Evolutionary conservation across 1,140 invertebrate genomes (phyloP), one percentile per base, ranked within the genome.

Genomic region (Drosophila serrata): DNA sequence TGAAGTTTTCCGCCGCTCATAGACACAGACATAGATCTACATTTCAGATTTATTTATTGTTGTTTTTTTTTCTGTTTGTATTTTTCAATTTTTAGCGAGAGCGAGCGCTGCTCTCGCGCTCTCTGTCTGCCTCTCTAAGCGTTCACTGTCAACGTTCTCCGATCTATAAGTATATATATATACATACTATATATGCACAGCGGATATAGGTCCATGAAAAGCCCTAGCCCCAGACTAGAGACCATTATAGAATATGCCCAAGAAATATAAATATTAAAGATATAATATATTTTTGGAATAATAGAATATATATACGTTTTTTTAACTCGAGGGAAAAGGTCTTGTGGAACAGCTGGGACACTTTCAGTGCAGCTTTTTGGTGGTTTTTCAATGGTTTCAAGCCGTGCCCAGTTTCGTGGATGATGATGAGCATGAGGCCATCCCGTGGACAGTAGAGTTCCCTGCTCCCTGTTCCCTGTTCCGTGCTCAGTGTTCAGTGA

Each of bases 1-100:
- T 91, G 77, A 91, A 91, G 87, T 91, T 82, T 84, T 65, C 64
- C 31, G 19, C 51, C 33, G 49, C 49, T 46, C 63, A 31, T 40
- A 40, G 62, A 42, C 37, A 65, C 64, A 68, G 58, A 37, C 40
- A 68, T 49, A 68, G 61, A 65, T 45, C 61, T 58, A 53, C 63
- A 72, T 49, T 65, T 72, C 13, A 39, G 55, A 62, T 63, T 46
- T 15, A 3, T 43, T 19, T 15, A 3, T 43, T 19, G 24, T 24
- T 24, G 24, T 5, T 24, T 53, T 48, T 49, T 9, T 4, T 22
- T 3, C 17, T n/a, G n/a, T n/a, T n/a, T n/a, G n/a, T n/a, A n/a
- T 17, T 17, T 27, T 49, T 31, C 13, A 22, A 46, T 59, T 55
- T 55, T 17, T 17, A 48, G 33, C 70, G 13, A n/a, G 48, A 39